These are phyloP conservation scores for Crambe crambe DNA, from an alignment of 37 sponge, comb jelly and placozoan species.

Conservation along the genomic window DNA sequence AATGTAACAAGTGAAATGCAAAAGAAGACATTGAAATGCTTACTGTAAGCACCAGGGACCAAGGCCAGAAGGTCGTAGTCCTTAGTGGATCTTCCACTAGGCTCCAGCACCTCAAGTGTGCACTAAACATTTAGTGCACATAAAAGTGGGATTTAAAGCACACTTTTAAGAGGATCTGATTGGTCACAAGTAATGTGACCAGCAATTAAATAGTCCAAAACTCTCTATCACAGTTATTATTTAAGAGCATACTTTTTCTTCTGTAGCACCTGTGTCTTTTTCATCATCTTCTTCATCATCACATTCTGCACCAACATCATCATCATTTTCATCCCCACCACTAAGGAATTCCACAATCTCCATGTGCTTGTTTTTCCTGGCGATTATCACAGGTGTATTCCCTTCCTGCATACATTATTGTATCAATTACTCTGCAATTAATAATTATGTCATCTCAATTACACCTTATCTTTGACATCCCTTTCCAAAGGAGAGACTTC, in stretches of 20 bases:
- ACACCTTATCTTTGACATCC: background rate
- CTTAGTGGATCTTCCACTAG: too few species aligned
- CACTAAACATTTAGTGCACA: too few species aligned
- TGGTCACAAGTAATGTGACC: too few species aligned
- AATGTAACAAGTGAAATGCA: too few species aligned
- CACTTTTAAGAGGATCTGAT: too few species aligned
- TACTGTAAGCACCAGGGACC: too few species aligned
- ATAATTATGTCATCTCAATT: background rate
- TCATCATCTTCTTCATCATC: background rate
- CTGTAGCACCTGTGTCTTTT: background rate
- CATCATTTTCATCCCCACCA: background rate
- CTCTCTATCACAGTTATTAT: too few species aligned
- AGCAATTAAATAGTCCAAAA: too few species aligned
- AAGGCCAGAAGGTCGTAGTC: too few species aligned
- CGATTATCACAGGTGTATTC: background rate
- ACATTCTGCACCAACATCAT: background rate
- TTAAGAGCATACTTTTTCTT: background rate
- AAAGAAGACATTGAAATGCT: too few species aligned
- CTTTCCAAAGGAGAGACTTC: background rate
- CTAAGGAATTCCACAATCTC: background rate
- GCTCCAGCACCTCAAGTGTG: too few species aligned
- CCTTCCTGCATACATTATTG: background rate
- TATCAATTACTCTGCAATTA: background rate
- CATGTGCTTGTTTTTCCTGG: background rate
- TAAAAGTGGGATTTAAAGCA: too few species aligned